Conservation (phyloP, 1,140 invertebrate species). For the Drosophila pruinosa region DNA sequence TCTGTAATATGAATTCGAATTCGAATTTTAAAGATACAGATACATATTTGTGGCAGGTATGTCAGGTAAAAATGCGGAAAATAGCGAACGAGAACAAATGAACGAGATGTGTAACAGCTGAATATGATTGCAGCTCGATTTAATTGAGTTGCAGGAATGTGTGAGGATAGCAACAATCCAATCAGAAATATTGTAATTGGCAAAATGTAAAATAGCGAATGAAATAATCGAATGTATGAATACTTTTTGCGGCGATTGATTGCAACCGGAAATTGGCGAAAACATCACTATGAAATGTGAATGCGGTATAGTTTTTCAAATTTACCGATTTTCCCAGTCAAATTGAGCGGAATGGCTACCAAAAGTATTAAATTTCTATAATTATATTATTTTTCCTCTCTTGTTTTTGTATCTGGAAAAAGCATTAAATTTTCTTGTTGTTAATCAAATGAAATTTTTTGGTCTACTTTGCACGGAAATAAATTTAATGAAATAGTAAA, state of each 20-base stretch:
- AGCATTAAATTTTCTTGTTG: background rate
- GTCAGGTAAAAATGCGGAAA: slow-evolving; percentile 36
- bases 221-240: slow-evolving; percentile 57
- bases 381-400: slow-evolving; percentile 4
- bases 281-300: slow-evolving; percentile 27
- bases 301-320: slow-evolving; percentile 13
- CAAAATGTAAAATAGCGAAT: slow-evolving; percentile 71
- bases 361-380: background rate
- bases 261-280: slow-evolving; percentile 69
- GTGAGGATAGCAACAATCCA: slow-evolving; percentile 64
- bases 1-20: slow-evolving; percentile 57
- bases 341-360: background rate
- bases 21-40: slow-evolving; percentile 26
- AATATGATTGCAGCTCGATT: slow-evolving; percentile 74
- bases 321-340: background rate
- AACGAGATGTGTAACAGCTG: slow-evolving; percentile 27
- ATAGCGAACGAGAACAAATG: slow-evolving; percentile 37
- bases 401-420: background rate
- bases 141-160: slow-evolving; percentile 66
- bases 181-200: slow-evolving; percentile 73
- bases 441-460: background rate
- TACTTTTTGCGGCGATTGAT: slow-evolving; percentile 68
- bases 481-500: background rate
- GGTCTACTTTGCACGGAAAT: background rate
- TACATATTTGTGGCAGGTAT: slow-evolving; percentile 16